Evolutionary conservation across 2,888 invertebrate genomes (phyloP).

Genomic region (Dynastes grantii): DNA sequence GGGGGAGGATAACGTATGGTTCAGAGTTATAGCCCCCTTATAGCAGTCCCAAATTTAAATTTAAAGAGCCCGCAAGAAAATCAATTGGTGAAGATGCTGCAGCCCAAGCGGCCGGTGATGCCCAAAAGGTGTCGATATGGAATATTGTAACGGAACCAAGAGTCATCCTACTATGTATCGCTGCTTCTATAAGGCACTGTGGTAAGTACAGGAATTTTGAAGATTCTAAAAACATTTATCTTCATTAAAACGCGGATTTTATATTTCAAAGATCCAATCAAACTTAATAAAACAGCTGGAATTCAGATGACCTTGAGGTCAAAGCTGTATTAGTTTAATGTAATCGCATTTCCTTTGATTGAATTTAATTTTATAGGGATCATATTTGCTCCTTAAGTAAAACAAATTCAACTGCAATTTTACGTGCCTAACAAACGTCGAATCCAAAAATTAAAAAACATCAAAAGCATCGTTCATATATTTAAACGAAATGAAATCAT

Average conservation of each 20-base stretch:
- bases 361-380: too few relatives aligned
- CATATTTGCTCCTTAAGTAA: too few relatives aligned
- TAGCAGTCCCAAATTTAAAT: conserved; percentile 80
- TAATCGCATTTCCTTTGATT: too few relatives aligned
- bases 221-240: not conserved
- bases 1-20: conserved; percentile 90
- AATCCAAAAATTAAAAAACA: too few relatives aligned
- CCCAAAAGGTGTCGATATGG: conserved; percentile 74
- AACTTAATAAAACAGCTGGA: too few relatives aligned
- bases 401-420: too few relatives aligned
- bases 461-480: not conserved
- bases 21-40: conserved; percentile 82
- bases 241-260: not conserved
- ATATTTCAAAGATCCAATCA: too few relatives aligned
- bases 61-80: conserved; percentile 84
- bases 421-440: too few relatives aligned
- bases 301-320: too few relatives aligned
- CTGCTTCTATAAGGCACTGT: conserved; percentile 91
- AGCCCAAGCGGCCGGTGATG: conserved; percentile 66
- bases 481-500: not conserved
- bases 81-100: conserved; percentile 78
- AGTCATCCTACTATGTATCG: conserved; percentile 84
- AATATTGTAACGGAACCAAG: conserved; percentile 85
- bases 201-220: conserved; percentile 71
- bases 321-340: too few relatives aligned